Evolutionary conservation across 2,113 vertebrate genomes (phyloP).

Genomic region (Atlantisia rogersi): DNA sequence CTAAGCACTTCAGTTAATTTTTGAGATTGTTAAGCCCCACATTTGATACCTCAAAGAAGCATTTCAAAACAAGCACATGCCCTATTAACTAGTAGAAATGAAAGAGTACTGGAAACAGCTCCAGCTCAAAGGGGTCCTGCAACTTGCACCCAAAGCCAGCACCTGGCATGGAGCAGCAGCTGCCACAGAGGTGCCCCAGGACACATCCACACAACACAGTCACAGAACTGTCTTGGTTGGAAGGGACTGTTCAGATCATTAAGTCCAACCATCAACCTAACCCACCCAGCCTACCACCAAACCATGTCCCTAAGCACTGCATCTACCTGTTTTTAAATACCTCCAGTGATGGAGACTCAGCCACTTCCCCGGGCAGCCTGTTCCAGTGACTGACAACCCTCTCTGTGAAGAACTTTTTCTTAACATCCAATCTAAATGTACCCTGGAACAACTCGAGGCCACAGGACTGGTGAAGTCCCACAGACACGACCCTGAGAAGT

Average conservation of each 20-base stretch:
- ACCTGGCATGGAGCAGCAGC: neutral
- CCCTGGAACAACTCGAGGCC: no score
- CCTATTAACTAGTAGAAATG: neutral
- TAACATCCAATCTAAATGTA: no score
- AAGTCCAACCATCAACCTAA: no score
- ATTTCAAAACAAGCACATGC: neutral
- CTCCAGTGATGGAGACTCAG: no score
- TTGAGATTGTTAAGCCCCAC: neutral
- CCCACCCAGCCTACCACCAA: no score
- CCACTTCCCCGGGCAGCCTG: no score
- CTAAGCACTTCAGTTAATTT: neutral
- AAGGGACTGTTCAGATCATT: no score
- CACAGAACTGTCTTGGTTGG: no score
- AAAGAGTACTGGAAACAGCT: neutral
- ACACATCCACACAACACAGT: neutral
- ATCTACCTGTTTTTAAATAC: no score
- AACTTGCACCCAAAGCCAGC: neutral
- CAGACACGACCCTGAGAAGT: neutral
- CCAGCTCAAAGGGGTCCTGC: neutral
- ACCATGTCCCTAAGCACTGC: no score
- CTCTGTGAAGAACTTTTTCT: no score
- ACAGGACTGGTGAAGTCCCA: neutral
- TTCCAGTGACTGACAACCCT: no score
- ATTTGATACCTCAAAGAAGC: neutral
- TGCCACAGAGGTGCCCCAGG: neutral